phyloP scores from a whole-genome alignment of 2,888 invertebrate species.

The Drosophila kuntzei region DNA sequence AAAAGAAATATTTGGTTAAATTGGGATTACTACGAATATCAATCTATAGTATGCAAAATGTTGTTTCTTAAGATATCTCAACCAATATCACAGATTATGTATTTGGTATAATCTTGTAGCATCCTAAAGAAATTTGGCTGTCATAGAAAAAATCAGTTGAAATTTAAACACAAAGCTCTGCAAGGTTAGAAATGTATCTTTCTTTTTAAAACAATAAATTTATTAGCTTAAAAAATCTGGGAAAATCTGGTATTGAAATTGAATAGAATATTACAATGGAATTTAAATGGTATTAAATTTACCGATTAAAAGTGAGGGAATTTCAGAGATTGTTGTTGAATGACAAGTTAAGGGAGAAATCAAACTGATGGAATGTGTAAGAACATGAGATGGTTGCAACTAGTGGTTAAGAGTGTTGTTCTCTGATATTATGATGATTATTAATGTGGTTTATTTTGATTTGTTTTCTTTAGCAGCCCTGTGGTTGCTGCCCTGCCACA shows the following conservation, averaged over 20 bases:
- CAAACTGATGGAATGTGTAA: not conserved
- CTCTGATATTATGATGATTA: not conserved
- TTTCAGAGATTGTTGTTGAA: not conserved
- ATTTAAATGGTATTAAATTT: not conserved
- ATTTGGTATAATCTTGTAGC: no score
- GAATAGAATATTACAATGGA: not conserved
- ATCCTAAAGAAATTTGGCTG: no score
- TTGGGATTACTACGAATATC: no score
- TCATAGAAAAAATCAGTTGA: no score
- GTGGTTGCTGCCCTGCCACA: slow-evolving; percentile 82
- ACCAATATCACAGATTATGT: no score
- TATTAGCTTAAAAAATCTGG: no score
- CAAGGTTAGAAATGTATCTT: no score
- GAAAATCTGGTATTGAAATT: not conserved
- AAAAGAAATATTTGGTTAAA: no score
- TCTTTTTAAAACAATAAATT: not conserved
- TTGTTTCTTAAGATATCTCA: no score
- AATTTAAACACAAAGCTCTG: no score
- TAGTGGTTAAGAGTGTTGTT: slow-evolving; percentile 1
- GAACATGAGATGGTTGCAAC: not conserved
- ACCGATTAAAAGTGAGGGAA: not conserved
- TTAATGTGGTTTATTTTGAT: not conserved
- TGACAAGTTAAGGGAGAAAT: not conserved
- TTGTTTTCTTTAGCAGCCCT: slow-evolving; percentile 70
- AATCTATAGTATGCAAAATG: no score